A percentile compares a stretch with the other conserved stretches of the same genome.
Conservation (phyloP, 2,888 invertebrate species). For the Lissocephala sabroskyi region DNA sequence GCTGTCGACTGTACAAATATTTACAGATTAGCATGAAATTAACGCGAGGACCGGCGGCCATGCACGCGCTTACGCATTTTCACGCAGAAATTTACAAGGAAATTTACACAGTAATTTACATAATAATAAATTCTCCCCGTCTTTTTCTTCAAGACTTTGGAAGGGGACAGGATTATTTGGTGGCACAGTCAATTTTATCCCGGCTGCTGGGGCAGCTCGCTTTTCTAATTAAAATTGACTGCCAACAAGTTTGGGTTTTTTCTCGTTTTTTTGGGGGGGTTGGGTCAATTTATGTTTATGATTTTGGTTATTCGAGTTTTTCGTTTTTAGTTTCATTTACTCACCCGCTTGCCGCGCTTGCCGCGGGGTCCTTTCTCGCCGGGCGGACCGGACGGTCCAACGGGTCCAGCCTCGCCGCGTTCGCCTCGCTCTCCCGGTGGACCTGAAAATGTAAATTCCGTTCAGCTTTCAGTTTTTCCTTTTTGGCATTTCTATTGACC, state of each 20-base stretch:
- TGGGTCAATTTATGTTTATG: too few species aligned
- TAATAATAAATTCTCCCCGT: slow-evolving; percentile 37
- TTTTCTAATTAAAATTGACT: slow-evolving; percentile 44
- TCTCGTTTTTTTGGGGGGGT: too few species aligned
- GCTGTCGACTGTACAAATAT: slow-evolving; percentile 29
- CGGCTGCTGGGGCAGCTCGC: slow-evolving; percentile 12
- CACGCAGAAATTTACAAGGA: slow-evolving; percentile 24
- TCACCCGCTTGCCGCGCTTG: slow-evolving; percentile 95
- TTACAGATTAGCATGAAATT: slow-evolving; percentile 57
- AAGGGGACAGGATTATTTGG: too few species aligned
- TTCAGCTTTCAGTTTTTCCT: too few species aligned
- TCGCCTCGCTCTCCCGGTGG: slow-evolving; percentile 69
- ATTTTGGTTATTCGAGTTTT: background rate
- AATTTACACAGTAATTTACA: slow-evolving; percentile 51
- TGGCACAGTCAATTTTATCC: too few species aligned
- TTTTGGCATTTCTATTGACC: slow-evolving; percentile 34
- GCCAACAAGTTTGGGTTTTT: slow-evolving; percentile 30
- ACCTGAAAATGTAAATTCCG: slow-evolving; percentile 58
- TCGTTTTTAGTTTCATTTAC: slow-evolving; percentile 60
- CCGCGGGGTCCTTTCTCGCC: slow-evolving; percentile 94
- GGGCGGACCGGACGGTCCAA: slow-evolving; percentile 82
- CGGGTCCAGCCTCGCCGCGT: slow-evolving; percentile 76
- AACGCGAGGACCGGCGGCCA: slow-evolving; percentile 28
- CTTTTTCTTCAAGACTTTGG: slow-evolving; percentile 1
- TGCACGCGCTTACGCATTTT: slow-evolving; percentile 32